Conservation (phyloP, 2,113 vertebrate species). For the Peromyscus polionotus region DNA sequence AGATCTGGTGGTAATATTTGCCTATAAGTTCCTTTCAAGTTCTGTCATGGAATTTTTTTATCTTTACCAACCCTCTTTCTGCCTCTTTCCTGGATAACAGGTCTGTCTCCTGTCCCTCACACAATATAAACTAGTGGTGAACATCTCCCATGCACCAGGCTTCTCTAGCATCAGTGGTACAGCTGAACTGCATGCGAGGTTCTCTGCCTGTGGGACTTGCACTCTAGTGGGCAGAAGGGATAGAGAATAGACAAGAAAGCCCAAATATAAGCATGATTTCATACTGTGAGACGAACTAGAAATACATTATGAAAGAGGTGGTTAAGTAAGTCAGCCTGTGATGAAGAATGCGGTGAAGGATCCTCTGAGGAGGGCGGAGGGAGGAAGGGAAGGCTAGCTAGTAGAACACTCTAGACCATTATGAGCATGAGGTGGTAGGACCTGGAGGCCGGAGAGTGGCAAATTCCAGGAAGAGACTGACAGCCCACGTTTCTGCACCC, state of each 20-base stretch:
- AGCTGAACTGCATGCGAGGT: neutral
- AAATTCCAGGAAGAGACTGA: neutral
- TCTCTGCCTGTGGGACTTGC: neutral
- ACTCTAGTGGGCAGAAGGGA: neutral
- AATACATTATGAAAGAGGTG: neutral
- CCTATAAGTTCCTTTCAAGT: neutral
- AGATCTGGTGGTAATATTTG: neutral
- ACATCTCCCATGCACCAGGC: neutral
- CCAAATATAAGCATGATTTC: neutral
- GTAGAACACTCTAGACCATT: neutral
- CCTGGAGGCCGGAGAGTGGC: neutral
- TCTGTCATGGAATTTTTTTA: neutral
- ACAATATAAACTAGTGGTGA: neutral
- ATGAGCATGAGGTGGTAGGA: neutral
- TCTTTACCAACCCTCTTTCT: neutral
- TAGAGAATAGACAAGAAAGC: neutral
- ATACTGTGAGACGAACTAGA: neutral
- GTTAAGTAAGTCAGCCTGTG: neutral
- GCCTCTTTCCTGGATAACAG: neutral
- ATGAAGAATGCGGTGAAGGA: neutral
- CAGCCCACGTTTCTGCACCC: neutral
- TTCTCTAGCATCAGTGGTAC: neutral
- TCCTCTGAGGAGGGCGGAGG: neutral
- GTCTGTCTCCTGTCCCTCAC: neutral
- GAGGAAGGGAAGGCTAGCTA: neutral